Evolutionary conservation across 2,888 invertebrate genomes (phyloP).

Genomic region (Acholoe squamosa): DNA sequence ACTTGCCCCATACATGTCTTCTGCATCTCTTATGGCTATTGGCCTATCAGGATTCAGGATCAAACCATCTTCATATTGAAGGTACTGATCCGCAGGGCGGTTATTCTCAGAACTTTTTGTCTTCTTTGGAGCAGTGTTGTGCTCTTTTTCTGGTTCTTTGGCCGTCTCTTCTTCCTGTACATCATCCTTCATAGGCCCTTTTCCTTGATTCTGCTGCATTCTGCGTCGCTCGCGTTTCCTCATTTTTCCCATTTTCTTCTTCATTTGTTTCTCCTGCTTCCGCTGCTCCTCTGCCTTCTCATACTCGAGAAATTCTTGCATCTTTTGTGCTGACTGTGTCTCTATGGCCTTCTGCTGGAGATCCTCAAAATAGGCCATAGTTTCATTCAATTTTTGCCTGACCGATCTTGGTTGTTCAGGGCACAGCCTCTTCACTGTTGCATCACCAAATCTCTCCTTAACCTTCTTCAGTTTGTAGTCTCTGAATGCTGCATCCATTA

Average conservation of each 20-base stretch:
- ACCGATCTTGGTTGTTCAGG: not conserved
- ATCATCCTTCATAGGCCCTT: not conserved
- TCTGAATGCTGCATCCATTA: not conserved
- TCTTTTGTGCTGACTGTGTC: constrained; percentile 70
- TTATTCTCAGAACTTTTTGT: not conserved
- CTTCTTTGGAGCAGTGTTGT: not conserved
- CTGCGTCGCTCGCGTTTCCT: not conserved
- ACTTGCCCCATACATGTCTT: not conserved
- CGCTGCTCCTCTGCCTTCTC: constrained; percentile 73
- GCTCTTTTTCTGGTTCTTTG: too few relatives aligned
- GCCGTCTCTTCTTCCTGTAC: not conserved
- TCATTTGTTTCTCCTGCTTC: constrained; percentile 74
- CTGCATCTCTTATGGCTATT: not conserved
- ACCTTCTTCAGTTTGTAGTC: not conserved
- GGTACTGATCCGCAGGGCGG: not conserved
- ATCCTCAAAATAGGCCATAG: constrained; percentile 32
- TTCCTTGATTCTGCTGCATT: not conserved
- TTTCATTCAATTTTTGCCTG: not conserved
- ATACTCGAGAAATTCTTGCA: constrained; percentile 72
- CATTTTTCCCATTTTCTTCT: constrained; percentile 56
- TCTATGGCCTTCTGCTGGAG: constrained; percentile 13
- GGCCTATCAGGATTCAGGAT: not conserved
- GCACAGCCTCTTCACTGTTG: not conserved
- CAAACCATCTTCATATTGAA: not conserved
- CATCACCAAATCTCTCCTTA: not conserved